phyloP scores from a whole-genome alignment of 2,888 invertebrate genomes.

The Colletes collaris region DNA sequence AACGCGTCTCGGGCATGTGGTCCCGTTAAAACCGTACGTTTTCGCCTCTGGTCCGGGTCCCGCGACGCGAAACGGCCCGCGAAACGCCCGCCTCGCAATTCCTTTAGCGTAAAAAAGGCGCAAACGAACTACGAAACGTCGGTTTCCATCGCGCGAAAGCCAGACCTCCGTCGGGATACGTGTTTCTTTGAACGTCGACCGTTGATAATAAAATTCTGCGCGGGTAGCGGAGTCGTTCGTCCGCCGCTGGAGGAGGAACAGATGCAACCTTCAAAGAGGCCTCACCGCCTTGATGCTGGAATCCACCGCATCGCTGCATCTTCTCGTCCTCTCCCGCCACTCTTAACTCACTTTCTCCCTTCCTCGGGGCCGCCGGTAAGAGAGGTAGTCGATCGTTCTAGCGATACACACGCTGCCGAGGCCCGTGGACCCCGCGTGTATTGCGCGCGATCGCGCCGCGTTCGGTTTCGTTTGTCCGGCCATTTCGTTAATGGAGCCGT shows the following conservation, averaged over 20 bases:
- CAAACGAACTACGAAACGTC: background rate
- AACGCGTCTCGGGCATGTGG: no score
- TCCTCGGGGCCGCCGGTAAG: slow-evolving; percentile 43
- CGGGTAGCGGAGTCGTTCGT: slow-evolving; percentile 13
- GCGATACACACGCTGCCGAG: slow-evolving; percentile 58
- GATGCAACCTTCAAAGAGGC: slow-evolving; percentile 58
- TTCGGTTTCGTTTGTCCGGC: slow-evolving; percentile 73
- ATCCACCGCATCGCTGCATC: slow-evolving; percentile 49
- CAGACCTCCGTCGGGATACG: background rate
- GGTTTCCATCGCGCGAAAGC: slow-evolving; percentile 3
- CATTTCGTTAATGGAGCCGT: slow-evolving; percentile 75
- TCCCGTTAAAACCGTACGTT: no score
- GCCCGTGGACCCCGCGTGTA: slow-evolving; percentile 48
- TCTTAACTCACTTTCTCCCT: slow-evolving; percentile 46
- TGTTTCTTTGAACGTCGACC: slow-evolving; percentile 2
- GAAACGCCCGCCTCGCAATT: background rate
- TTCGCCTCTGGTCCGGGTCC: no score
- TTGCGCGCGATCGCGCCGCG: slow-evolving; percentile 62
- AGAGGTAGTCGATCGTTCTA: slow-evolving; percentile 67
- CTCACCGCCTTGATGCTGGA: slow-evolving; percentile 61
- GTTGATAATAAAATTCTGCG: slow-evolving; percentile 45
- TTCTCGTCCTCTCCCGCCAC: slow-evolving; percentile 23
- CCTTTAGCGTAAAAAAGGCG: background rate
- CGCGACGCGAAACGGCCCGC: background rate
- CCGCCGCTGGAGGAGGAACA: slow-evolving; percentile 25